Base-by-base conservation (phyloP, 2,888 invertebrate species). In the Lysandra bellargus region DNA sequence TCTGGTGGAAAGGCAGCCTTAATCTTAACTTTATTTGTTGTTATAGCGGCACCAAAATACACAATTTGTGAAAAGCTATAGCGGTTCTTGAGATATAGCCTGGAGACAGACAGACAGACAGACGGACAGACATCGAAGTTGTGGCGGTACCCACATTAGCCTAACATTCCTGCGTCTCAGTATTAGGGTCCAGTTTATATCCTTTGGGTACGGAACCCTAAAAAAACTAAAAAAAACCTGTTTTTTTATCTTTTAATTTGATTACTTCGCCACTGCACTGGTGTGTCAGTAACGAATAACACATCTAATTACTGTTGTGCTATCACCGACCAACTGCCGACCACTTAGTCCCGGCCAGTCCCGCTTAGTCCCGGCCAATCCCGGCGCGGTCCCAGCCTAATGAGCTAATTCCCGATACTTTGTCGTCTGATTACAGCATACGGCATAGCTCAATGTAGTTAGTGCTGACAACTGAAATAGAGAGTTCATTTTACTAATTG, bases 361-460 rank as follows among this genome's bases (percentile, higher is more conserved):
- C 57, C 57, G 12, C 4, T 57, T 4, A 57, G 14, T 57, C 57
- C 57, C 14, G 14, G 53, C 14, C 14, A 53, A 14, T 53, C 53
- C 53, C 14, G 14, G 30, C 64, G 30, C 33, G 30, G 9, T 12
- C 30, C 33, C 12, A 23, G 69, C 1, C 69, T 69, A 69, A 69
- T 69, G 69, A 69, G 69, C 69, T 69, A 33, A 69, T 69, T 37
- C 33, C 33, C 69, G 69, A 69, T 69, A 69, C 69, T 69, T 69
- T 69, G 69, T 69, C 69, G 69, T 33, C 69, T 69, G 69, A 69
- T 69, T 69, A 69, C 69, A 69, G 69, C 33, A 69, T 33, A 33
- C 69, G 37, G 69, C 33, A 69, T 33, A 33, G 33, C 69, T 69
- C 69, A 69, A 33, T 33, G 33, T 69, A 69, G 69, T 69, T 69